Base-by-base conservation (phyloP, 2,113 vertebrate genomes). In the Anoplopoma fimbria region DNA sequence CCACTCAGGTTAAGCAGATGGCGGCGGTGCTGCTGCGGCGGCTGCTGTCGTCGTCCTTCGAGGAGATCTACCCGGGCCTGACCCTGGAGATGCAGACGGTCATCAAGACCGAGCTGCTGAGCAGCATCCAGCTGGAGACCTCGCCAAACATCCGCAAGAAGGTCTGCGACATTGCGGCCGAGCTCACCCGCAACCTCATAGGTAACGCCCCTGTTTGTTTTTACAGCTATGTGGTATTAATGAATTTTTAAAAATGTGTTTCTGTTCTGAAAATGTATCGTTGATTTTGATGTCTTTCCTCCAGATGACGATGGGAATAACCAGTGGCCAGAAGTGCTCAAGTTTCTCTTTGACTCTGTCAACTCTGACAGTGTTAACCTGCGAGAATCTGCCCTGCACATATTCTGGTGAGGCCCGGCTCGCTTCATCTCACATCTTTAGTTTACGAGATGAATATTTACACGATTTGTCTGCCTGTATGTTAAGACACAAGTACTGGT, bases 271-370 rank as follows among this genome's bases (percentile, higher is more conserved):
- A 21, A 33, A 29, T 33, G 6, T 6, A 60, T 47, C 2, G 8
- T 72, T 29, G 25, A 58, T 21, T 69, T 7, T 64, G 23, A 0
- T 29, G 25, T 33, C 23, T 81, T 85, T 75, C 2, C 17, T 85
- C 25, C 81, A 99, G 98, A 99, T 91, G 98, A 99, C 47, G 97
- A 99, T 36, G 98, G 98, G 38, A 99, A 98, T 88, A 99, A 98
- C 88, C 98, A 99, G 87, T 99, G 98, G 98, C 98, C 98, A 27
- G 98, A 99, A 89, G 93, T 97, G 79, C 93, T 99, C 78, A 99
- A 99, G 90, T 99, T 99, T 88, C 96, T 99, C 36, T 99, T 99
- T 79, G 98, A 99, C 74, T 99, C 98, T 0, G 97, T 99, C 70
- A 99, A 97, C 91, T 99, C 98, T 42, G 96, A 98, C 86, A 96